Evolutionary conservation across 2,113 vertebrate species (phyloP).

Genomic region (Pseudonaja textilis): DNA sequence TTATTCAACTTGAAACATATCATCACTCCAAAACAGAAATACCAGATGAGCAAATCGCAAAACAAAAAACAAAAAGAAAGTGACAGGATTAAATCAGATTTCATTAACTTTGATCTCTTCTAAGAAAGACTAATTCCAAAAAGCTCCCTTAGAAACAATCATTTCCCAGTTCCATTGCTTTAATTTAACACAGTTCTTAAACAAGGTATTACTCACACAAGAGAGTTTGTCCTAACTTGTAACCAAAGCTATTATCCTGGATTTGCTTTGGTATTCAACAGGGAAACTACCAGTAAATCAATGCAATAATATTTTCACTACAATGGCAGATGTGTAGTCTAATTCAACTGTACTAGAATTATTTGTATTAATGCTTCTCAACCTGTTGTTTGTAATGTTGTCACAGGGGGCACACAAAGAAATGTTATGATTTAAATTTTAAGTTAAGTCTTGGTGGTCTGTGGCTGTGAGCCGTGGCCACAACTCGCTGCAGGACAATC

Average conservation of each 20-base stretch:
- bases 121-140: neutral
- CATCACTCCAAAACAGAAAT: no score
- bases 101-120: neutral
- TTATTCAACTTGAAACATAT: neutral
- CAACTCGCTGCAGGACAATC: no score
- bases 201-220: neutral
- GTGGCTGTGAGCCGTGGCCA: no score
- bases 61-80: neutral
- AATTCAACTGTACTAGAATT: neutral
- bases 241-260: constrained; percentile 3
- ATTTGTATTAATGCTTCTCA: no score
- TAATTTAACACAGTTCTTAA: constrained; percentile 7
- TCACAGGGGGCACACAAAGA: no score
- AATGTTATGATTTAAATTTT: no score
- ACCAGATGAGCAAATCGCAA: neutral
- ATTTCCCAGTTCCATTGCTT: neutral
- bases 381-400: no score
- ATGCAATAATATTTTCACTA: neutral
- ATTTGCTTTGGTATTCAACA: constrained; percentile 6
- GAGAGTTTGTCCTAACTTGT: constrained; percentile 13
- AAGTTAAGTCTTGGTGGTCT: no score
- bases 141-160: neutral
- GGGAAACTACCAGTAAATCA: no score
- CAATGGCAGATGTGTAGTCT: neutral
- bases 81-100: neutral